Conservation (phyloP, 2,113 vertebrate species). For the Nerophis lumbriciformis region DNA sequence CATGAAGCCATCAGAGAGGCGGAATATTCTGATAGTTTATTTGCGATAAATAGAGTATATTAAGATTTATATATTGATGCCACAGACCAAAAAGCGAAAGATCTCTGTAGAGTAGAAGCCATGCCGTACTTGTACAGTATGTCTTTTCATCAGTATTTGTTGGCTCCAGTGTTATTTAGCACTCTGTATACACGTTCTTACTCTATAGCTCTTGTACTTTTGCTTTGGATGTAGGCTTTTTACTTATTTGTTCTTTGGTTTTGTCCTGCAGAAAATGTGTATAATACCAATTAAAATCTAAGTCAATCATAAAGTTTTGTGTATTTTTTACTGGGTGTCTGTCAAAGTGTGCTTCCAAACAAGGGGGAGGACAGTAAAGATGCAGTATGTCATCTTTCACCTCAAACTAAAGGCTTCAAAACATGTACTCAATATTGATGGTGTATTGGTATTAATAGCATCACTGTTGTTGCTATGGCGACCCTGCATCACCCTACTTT, state of each 20-base stretch:
- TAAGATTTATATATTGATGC: slow-evolving; percentile 41
- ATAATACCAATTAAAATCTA: slow-evolving; percentile 74
- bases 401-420: too few relatives aligned
- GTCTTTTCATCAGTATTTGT: slow-evolving; percentile 69
- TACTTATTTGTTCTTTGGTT: slow-evolving; percentile 63
- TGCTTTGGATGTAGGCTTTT: slow-evolving; percentile 65
- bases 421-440: too few relatives aligned
- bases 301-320: slow-evolving; percentile 46
- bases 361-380: too few relatives aligned
- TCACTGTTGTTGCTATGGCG: too few relatives aligned
- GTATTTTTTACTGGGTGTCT: slow-evolving; percentile 10
- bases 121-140: slow-evolving; percentile 48
- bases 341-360: too few relatives aligned
- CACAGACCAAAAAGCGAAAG: slow-evolving; percentile 60
- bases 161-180: slow-evolving; percentile 65
- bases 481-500: too few relatives aligned
- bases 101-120: slow-evolving; percentile 49
- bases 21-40: slow-evolving; percentile 43
- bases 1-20: slow-evolving; percentile 23
- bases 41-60: slow-evolving; percentile 46
- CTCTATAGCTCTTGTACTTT: slow-evolving; percentile 65
- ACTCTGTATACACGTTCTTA: slow-evolving; percentile 56
- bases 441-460: too few relatives aligned
- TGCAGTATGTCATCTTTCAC: too few relatives aligned
- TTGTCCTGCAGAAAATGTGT: slow-evolving; percentile 64